These are phyloP conservation scores for Chionoecetes opilio DNA, from an alignment of 1,140 invertebrate genomes.

Conservation along the genomic window DNA sequence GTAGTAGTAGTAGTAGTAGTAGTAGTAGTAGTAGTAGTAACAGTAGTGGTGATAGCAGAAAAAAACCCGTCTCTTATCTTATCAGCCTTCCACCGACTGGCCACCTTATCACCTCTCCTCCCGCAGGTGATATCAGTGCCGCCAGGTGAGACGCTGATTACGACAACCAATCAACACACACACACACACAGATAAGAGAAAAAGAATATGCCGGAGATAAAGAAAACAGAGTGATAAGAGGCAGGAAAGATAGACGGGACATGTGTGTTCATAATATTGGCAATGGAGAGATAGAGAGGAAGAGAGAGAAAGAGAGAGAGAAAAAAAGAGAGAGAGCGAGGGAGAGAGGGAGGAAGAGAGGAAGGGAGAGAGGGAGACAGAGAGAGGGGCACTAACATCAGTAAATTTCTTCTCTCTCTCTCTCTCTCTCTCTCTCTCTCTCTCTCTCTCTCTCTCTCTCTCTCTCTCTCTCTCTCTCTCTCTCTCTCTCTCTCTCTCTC, in stretches of 20 bases:
- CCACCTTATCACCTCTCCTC: no score
- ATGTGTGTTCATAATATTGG: background rate
- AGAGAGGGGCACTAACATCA: background rate
- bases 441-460: conserved; percentile 27
- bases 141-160: no score
- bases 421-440: background rate
- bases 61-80: no score
- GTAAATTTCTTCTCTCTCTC: background rate
- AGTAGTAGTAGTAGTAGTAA: background rate
- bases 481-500: background rate
- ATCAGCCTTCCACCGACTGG: no score
- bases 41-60: background rate
- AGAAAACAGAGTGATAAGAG: background rate
- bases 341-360: conserved; percentile 6
- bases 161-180: background rate
- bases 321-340: background rate
- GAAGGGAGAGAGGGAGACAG: background rate
- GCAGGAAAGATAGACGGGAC: background rate
- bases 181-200: background rate
- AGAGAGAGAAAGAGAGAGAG: conserved; percentile 16
- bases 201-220: background rate
- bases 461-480: conserved; percentile 27
- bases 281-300: background rate
- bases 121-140: no score
- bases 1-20: conserved; percentile 32